Evolutionary conservation across 2,888 invertebrate genomes (phyloP), one percentile per base, ranked within the genome.

Genomic region (Psylliodes chrysocephalus): DNA sequence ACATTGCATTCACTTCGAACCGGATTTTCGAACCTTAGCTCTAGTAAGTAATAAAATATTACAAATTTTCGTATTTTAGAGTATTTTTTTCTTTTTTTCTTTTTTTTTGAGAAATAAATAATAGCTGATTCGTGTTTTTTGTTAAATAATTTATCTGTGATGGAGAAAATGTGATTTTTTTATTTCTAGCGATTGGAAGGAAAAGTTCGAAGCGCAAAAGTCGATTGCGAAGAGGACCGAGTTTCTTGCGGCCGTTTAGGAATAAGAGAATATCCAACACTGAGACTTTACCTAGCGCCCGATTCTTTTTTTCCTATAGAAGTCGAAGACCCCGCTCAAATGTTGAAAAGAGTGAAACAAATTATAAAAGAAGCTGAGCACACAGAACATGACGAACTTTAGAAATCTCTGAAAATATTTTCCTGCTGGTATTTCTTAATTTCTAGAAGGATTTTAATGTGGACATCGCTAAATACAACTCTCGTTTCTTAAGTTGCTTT

Each of bases 21-120:
- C 91, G 1, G 87, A 89, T 68, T 91, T 89, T 81, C 86, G 88
- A 69, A 82, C 84, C 69, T 85, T 89, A 47, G 88, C 90, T 47
- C 64, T 71, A 57, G 72, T 74, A 68, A 63, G 63, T n/a, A n/a
- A n/a, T n/a, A n/a, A n/a, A n/a, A n/a, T n/a, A n/a, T n/a, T n/a
- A n/a, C n/a, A n/a, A n/a, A n/a, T n/a, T n/a, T n/a, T n/a, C n/a
- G n/a, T n/a, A n/a, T n/a, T n/a, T n/a, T n/a, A n/a, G n/a, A n/a
- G n/a, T n/a, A n/a, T n/a, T n/a, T n/a, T n/a, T n/a, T n/a, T n/a
- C n/a, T n/a, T n/a, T n/a, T n/a, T n/a, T n/a, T n/a, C 12, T 46
- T n/a, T 18, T 46, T 46, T 25, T 40, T 35, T 35, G 44, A 15
- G n/a, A 6, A 14, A 17, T 47, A 25, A 1, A 33, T 54, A 12